Percentiles rank a stretch among this genome's conserved stretches.
phyloP scores from a whole-genome alignment of 37 sponge, comb jelly and placozoan genomes.

The Beroe forskalii region DNA sequence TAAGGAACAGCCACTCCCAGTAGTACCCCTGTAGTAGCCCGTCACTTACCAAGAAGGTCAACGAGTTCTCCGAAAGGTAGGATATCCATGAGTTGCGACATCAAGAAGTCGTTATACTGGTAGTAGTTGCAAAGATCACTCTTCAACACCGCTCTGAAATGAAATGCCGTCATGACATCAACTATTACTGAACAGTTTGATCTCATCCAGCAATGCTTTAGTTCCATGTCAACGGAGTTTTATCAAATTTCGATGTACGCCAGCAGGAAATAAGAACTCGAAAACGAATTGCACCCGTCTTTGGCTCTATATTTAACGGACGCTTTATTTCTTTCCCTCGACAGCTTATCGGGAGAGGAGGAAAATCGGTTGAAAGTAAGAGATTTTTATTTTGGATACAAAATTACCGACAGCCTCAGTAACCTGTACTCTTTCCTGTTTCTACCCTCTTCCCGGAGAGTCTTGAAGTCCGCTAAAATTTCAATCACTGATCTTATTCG shows the following conservation, averaged over 20 bases:
- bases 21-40: too few species aligned
- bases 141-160: slow-evolving; percentile 67
- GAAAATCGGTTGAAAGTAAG: neutral
- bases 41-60: slow-evolving; percentile 37
- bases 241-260: too few species aligned
- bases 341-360: neutral
- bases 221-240: too few species aligned
- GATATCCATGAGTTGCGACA: slow-evolving; percentile 77
- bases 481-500: slow-evolving; percentile 76
- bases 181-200: too few species aligned
- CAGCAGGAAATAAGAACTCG: too few species aligned
- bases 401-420: too few species aligned
- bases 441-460: slow-evolving; percentile 76
- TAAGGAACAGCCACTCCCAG: too few species aligned
- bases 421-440: slow-evolving; percentile 45
- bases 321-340: too few species aligned
- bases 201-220: too few species aligned
- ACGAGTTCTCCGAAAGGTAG: slow-evolving; percentile 74
- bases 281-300: too few species aligned
- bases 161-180: too few species aligned
- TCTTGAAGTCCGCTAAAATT: slow-evolving; percentile 83
- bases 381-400: neutral
- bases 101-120: slow-evolving; percentile 88
- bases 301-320: too few species aligned
- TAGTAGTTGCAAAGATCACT: slow-evolving; percentile 85